Conservation (phyloP, 2,888 invertebrate genomes). For the Drosophila hamatofila region DNA sequence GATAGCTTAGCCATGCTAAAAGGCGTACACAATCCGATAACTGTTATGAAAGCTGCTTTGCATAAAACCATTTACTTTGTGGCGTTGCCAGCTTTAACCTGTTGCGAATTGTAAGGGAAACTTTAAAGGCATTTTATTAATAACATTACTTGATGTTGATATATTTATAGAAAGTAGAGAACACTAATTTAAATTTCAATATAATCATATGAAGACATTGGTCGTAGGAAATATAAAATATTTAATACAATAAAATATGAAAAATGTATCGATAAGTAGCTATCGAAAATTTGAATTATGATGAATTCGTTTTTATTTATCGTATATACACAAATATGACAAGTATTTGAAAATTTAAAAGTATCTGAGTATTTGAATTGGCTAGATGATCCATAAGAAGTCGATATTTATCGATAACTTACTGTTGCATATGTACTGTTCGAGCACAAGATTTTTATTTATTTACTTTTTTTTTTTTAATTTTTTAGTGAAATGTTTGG, state of each 20-base stretch:
- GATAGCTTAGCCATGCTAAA: not conserved
- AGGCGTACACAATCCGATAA: not conserved
- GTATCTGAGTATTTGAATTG: too few relatives aligned
- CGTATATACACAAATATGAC: too few relatives aligned
- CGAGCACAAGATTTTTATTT: not conserved
- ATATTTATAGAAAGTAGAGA: not conserved
- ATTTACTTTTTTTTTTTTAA: not conserved
- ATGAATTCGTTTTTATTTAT: too few relatives aligned
- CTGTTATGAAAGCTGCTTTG: not conserved
- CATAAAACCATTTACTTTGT: not conserved
- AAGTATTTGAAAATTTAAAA: too few relatives aligned
- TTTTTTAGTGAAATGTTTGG: too few relatives aligned
- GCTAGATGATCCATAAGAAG: too few relatives aligned
- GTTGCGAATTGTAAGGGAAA: constrained; percentile 7
- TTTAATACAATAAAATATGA: not conserved
- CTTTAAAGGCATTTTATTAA: not conserved
- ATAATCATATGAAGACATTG: too few relatives aligned
- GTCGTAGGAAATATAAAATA: not conserved
- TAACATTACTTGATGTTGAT: not conserved
- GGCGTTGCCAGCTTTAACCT: constrained; percentile 7
- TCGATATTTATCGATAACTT: not conserved
- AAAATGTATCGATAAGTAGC: not conserved
- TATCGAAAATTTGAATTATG: not conserved
- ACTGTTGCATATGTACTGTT: not conserved
- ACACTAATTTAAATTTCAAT: not conserved